Evolutionary conservation across 2,113 vertebrate species (phyloP).

Genomic region (Thomomys bottae): DNA sequence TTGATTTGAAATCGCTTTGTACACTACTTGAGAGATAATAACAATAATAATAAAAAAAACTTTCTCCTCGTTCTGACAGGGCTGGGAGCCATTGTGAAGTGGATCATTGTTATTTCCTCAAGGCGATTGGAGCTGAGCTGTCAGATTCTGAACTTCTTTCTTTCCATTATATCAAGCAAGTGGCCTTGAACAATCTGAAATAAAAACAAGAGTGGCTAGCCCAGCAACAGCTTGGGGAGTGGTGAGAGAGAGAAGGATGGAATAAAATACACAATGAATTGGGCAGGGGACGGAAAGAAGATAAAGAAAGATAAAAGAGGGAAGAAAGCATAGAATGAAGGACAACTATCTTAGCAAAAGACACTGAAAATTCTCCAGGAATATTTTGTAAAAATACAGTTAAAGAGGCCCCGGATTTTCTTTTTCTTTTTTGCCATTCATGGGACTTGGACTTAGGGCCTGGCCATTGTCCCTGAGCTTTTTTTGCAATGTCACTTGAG

Average conservation of each 20-base stretch:
- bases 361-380: not conserved
- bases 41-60: no score
- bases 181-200: conserved; percentile 42
- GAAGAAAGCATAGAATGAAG: conserved; percentile 13
- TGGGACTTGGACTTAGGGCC: no score
- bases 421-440: not conserved
- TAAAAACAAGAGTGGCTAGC: conserved; percentile 13
- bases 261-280: not conserved
- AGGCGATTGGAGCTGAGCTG: not conserved
- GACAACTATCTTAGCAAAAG: not conserved
- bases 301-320: conserved; percentile 33
- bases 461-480: no score
- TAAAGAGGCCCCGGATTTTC: not conserved
- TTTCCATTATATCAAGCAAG: conserved; percentile 41
- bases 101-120: not conserved
- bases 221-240: not conserved
- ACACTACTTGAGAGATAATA: no score
- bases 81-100: not conserved
- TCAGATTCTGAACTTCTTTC: conserved; percentile 13
- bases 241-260: not conserved
- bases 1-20: no score
- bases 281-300: not conserved
- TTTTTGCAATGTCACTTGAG: no score
- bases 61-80: not conserved
- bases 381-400: not conserved